Percentiles rank a stretch among this genome's conserved stretches.
phyloP scores from a whole-genome alignment of 2,888 invertebrate genomes.

The Hesperia comma region DNA sequence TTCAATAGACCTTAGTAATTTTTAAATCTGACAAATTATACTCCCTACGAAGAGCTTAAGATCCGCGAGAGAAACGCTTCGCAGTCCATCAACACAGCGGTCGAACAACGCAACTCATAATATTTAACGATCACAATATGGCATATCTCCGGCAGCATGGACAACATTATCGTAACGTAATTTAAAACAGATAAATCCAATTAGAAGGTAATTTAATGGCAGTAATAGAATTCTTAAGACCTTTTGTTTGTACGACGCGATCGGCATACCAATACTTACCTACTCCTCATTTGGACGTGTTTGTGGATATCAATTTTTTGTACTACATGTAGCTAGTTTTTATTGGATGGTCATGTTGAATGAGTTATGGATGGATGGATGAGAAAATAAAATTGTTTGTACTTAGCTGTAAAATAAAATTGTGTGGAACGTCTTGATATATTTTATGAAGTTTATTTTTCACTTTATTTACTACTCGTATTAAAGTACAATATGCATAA shows the following conservation, averaged over 20 bases:
- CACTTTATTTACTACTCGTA: no score
- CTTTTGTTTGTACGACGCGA: conserved; percentile 31
- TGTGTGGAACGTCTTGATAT: no score
- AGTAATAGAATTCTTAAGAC: conserved; percentile 35
- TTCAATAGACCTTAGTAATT: no score
- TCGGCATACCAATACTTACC: conserved; percentile 31
- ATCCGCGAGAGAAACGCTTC: not conserved
- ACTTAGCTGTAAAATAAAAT: no score
- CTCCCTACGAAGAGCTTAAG: no score
- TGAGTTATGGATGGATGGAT: not conserved
- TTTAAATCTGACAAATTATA: no score
- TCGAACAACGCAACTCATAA: conserved; percentile 14
- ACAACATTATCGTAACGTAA: conserved; percentile 37
- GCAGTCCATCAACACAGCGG: not conserved
- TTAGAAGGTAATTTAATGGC: conserved; percentile 35
- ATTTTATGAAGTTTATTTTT: no score
- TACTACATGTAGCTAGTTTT: no score
- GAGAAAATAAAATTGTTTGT: no score
- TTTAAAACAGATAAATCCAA: conserved; percentile 38
- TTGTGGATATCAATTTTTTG: not conserved
- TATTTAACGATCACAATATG: conserved; percentile 29
- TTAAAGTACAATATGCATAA: no score
- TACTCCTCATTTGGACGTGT: not conserved
- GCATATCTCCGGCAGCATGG: conserved; percentile 18
- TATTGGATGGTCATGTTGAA: no score